Conservation (phyloP, 23 tunicate species). For the Styela clava region DNA sequence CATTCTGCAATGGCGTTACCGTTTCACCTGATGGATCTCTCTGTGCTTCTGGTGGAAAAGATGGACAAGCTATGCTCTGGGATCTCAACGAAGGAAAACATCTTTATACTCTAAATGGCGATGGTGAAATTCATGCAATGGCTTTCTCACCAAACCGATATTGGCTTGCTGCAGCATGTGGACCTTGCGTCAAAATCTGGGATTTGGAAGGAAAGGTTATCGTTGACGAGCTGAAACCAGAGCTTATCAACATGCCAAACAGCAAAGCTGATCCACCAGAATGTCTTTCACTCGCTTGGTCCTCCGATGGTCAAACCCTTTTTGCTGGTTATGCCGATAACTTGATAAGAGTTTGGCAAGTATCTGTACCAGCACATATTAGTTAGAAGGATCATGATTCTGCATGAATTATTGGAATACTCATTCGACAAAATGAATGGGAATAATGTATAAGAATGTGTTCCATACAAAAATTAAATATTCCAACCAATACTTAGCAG, state of each 20-base stretch:
- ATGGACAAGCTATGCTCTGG: constrained; percentile 99
- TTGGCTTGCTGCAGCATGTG: constrained; percentile 99
- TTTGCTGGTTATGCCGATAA: constrained; percentile 97
- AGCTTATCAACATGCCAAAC: constrained; percentile 73
- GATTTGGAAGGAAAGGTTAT: constrained; percentile 95
- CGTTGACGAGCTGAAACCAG: constrained; percentile 97
- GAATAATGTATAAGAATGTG: background rate
- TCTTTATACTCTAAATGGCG: constrained; percentile 94
- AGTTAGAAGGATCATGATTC: background rate
- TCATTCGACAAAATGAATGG: background rate
- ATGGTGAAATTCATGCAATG: constrained; percentile 91
- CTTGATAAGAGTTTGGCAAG: constrained; percentile 96
- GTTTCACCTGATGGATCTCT: constrained; percentile 99
- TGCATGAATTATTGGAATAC: background rate
- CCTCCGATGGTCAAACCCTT: constrained; percentile 96
- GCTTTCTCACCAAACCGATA: constrained; percentile 99
- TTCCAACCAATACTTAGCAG: too few relatives aligned
- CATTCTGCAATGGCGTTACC: constrained; percentile 88
- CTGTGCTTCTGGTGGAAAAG: constrained; percentile 99
- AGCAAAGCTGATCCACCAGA: constrained; percentile 94
- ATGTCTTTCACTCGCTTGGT: constrained; percentile 95
- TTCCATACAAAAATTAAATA: background rate
- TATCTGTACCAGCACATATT: constrained; percentile 73
- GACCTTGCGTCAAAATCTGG: constrained; percentile 98
- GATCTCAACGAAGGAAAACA: constrained; percentile 96